A percentile compares a stretch with the other conserved stretches of the same genome.
Conservation (phyloP, 2,113 vertebrate genomes). For the Willisornis vidua region DNA sequence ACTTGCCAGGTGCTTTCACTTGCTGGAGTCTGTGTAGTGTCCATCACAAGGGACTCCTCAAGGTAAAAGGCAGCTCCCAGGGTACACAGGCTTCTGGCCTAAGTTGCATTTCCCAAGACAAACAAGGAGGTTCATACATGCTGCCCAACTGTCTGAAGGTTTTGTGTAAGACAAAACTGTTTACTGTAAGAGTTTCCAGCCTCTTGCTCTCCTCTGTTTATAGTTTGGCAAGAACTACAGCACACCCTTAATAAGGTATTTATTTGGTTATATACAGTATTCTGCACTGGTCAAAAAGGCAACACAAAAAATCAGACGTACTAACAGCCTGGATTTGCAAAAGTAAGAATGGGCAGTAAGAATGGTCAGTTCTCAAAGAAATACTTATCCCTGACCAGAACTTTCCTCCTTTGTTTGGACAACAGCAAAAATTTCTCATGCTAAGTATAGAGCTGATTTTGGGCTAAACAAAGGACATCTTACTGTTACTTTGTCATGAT, state of each 20-base stretch:
- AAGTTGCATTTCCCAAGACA: background rate
- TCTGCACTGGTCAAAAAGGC: background rate
- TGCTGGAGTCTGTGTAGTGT: background rate
- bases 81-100: background rate
- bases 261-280: background rate
- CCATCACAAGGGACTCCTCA: background rate
- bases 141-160: background rate
- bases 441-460: background rate
- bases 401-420: background rate
- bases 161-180: background rate
- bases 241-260: background rate
- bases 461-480: background rate
- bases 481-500: background rate
- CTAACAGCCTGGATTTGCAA: background rate
- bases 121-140: background rate
- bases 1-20: background rate
- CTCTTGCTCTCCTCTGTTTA: background rate
- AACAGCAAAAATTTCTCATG: background rate
- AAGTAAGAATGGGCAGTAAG: background rate
- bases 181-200: background rate
- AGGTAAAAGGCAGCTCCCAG: background rate
- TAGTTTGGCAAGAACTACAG: background rate
- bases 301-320: background rate
- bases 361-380: background rate
- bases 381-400: background rate